Evolutionary conservation across 2,113 vertebrate genomes (phyloP), one percentile per base, ranked within the genome.

Genomic region (Symphodus melops): DNA sequence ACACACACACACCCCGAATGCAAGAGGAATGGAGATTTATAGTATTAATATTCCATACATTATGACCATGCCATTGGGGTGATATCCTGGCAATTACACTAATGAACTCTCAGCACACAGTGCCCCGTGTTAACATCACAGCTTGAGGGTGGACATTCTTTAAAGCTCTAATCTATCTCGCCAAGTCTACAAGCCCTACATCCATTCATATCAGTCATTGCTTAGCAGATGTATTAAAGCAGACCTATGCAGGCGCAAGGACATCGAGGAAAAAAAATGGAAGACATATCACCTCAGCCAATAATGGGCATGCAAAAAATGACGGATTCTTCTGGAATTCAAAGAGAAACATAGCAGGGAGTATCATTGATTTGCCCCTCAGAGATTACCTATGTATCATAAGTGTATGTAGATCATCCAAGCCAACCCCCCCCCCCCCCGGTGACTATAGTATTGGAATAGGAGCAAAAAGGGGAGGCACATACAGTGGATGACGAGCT

Each of bases 401-500:
- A 89, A 89, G 86, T 79, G 83, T 90, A 91, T 90, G 89, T 89
- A 91, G 88, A 92, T 91, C 88, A 86, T 84, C 71, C 79, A n/a
- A 36, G 51, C 77, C 21, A 28, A 51, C 12, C 60, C 64, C 51
- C 21, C 56, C 52, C 75, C 76, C 41, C 69, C 48, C 76, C 67
- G 13, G 75, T 68, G 80, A 77, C 81, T 86, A 65, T 76, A 63
- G 82, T 75, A 77, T 85, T 87, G 70, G 76, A 83, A 79, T 56
- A 79, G 62, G 41, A 71, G 79, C 28, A 48, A 67, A 86, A 89
- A 85, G 80, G 85, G 86, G 85, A 87, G 85, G 79, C 81, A 87
- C 83, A 86, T 91, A 90, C 86, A 91, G 87, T 87, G 86, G 84
- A 88, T 92, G 92, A 93, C 87, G 80, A 82, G 75, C 72, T 71